Conservation (phyloP, 2,888 invertebrate species). For the Ganaspis brasiliensis region DNA sequence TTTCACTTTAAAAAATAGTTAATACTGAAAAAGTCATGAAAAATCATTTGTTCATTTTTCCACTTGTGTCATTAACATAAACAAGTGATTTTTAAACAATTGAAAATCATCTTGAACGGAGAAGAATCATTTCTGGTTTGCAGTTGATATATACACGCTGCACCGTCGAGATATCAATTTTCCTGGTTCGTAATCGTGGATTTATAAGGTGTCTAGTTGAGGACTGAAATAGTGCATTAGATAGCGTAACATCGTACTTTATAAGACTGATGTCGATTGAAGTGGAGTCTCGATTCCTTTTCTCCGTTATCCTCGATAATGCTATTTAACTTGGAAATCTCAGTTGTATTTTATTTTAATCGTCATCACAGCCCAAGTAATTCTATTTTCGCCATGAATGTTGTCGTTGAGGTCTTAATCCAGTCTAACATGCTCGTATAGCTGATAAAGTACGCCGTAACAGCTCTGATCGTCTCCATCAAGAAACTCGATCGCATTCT, state of each 20-base stretch:
- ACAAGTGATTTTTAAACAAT: too few species aligned
- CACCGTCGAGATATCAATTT: neutral
- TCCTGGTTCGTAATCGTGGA: constrained; percentile 1
- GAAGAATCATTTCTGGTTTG: neutral
- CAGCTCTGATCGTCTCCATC: constrained; percentile 35
- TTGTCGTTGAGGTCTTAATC: constrained; percentile 41
- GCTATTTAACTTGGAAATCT: constrained; percentile 38
- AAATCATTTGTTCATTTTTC: too few species aligned
- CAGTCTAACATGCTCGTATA: constrained; percentile 33
- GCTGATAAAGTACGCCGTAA: constrained; percentile 38
- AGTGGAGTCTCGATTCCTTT: constrained; percentile 9
- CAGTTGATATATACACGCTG: too few species aligned
- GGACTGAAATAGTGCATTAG: constrained; percentile 29
- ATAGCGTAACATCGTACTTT: constrained; percentile 34
- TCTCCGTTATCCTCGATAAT: constrained; percentile 15
- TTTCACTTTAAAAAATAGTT: too few species aligned
- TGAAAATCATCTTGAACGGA: too few species aligned
- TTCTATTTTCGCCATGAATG: constrained; percentile 30
- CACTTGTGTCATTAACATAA: too few species aligned
- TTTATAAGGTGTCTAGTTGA: constrained; percentile 25
- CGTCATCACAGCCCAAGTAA: constrained; percentile 9
- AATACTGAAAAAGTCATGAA: too few species aligned
- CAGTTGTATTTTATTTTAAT: constrained; percentile 37
- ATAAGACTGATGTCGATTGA: constrained; percentile 16
- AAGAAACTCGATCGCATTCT: constrained; percentile 24